Percentiles rank a stretch among this genome's conserved stretches.
phyloP scores from a whole-genome alignment of 2,113 vertebrate species.

The Narcine bancroftii region DNA sequence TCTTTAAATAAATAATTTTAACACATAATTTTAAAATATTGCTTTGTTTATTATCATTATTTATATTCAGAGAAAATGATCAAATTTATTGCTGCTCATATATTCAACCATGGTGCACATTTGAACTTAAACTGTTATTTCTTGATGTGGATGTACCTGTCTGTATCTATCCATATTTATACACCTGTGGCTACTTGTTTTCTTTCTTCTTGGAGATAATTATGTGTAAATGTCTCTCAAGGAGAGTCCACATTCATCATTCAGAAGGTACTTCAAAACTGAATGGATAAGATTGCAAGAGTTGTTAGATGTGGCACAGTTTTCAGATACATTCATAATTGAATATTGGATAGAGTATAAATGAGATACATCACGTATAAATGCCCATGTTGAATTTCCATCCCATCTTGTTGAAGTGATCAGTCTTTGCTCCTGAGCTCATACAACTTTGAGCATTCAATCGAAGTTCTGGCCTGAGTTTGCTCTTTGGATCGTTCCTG shows the following conservation, averaged over 20 bases:
- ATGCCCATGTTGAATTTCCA: background rate
- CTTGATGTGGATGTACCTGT: background rate
- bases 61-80: background rate
- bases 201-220: background rate
- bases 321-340: background rate
- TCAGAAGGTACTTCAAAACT: background rate
- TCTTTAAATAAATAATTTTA: no score
- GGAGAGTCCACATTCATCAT: background rate
- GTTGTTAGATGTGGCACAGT: background rate
- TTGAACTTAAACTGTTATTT: background rate
- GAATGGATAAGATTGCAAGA: no score
- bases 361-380: background rate
- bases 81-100: background rate
- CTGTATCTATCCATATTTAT: no score
- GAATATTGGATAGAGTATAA: background rate
- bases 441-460: background rate
- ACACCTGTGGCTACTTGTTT: background rate
- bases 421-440: background rate
- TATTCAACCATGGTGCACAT: background rate
- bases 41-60: constrained; percentile 36
- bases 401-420: background rate
- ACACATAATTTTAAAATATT: no score
- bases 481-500: background rate
- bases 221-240: background rate
- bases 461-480: background rate